Percentiles rank a stretch among this genome's conserved stretches.
These are phyloP conservation scores for Torymus tubicola DNA, from an alignment of 2,888 invertebrate species.

Conservation along the genomic window DNA sequence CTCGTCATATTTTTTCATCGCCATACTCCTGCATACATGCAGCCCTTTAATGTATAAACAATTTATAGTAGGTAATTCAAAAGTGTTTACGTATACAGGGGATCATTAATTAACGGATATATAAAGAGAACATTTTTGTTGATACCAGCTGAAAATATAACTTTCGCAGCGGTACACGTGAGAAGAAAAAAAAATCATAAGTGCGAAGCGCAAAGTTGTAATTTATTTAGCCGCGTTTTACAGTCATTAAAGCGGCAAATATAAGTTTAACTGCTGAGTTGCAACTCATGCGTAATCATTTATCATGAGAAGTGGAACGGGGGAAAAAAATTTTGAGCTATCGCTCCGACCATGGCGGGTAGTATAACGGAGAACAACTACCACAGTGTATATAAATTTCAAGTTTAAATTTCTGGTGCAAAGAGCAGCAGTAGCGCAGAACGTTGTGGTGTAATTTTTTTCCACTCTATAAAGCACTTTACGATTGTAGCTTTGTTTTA, in stretches of 20 bases:
- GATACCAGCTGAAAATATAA: too few relatives aligned
- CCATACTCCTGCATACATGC: too few relatives aligned
- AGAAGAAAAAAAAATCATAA: conserved; percentile 17
- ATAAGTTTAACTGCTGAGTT: conserved; percentile 42
- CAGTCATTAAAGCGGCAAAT: conserved; percentile 33
- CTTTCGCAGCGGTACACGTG: neutral
- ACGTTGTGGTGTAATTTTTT: neutral
- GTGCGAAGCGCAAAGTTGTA: conserved; percentile 3
- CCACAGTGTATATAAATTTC: conserved; percentile 29
- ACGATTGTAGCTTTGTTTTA: neutral
- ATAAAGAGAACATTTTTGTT: conserved; percentile 4
- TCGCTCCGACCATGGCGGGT: neutral
- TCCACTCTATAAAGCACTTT: neutral
- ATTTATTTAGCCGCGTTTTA: conserved; percentile 39
- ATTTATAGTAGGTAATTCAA: too few relatives aligned
- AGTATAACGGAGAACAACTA: neutral
- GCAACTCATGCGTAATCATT: conserved; percentile 28
- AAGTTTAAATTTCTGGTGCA: conserved; percentile 17
- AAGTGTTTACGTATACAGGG: too few relatives aligned
- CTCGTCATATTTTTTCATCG: too few relatives aligned
- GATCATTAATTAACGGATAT: neutral
- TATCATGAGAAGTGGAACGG: neutral
- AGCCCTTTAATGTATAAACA: too few relatives aligned
- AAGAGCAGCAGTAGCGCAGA: conserved; percentile 3
- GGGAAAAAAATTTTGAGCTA: conserved; percentile 23